phyloP scores from a whole-genome alignment of 2,797 vertebrate genomes.

The Mormyrops attenuatus region DNA sequence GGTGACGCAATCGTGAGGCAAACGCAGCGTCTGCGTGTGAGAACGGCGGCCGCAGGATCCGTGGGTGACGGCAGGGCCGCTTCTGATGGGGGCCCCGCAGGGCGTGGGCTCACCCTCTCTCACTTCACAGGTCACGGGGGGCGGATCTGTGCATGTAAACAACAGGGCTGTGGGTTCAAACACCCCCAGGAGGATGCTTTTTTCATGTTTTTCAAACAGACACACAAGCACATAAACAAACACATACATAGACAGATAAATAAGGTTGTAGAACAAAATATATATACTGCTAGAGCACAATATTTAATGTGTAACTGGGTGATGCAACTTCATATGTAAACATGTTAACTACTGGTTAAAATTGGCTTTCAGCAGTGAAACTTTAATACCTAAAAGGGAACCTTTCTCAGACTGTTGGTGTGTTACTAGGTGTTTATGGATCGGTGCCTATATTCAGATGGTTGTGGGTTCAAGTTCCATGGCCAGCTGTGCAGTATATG shows the following conservation, averaged over 20 bases:
- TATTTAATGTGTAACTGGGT: background rate
- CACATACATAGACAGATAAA: background rate
- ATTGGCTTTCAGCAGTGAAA: background rate
- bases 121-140: background rate
- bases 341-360: background rate
- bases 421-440: background rate
- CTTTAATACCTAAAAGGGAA: background rate
- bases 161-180: background rate
- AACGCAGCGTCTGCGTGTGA: background rate
- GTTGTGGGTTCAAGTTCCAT: background rate
- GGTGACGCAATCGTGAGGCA: background rate
- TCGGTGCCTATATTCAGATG: background rate
- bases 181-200: background rate
- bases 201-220: background rate
- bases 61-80: background rate
- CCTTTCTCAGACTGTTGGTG: background rate
- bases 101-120: background rate
- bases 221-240: background rate
- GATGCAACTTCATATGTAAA: background rate
- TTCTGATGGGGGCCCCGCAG: background rate
- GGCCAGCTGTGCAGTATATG: background rate
- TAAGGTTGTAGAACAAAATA: background rate
- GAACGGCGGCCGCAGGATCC: background rate
- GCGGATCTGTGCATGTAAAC: background rate
- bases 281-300: background rate